Evolutionary conservation across 2,113 vertebrate species (phyloP).

Genomic region (Muscicapa adusta): DNA sequence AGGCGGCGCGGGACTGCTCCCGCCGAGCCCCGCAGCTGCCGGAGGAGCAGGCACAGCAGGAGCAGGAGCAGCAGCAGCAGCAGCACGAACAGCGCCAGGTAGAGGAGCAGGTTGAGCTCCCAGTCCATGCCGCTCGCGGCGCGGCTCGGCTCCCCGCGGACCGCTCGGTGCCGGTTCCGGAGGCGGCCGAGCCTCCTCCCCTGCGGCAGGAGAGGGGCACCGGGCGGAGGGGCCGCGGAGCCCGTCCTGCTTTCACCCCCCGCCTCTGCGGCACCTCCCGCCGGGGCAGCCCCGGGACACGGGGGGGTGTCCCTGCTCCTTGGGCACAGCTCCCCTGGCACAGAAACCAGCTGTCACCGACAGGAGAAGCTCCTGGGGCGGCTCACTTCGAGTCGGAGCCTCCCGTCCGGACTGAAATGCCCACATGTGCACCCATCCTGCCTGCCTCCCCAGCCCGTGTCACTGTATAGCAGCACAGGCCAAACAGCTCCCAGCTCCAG

Average conservation of each 20-base stretch:
- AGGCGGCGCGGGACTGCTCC: constrained; percentile 68
- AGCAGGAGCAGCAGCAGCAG: constrained; percentile 83
- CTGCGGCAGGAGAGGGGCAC: background rate
- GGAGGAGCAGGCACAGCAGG: constrained; percentile 85
- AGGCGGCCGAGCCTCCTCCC: background rate
- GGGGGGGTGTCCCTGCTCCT: background rate
- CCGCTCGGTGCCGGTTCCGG: background rate
- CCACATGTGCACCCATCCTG: background rate
- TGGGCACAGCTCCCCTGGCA: background rate
- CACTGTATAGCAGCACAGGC: background rate
- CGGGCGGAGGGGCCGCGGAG: background rate
- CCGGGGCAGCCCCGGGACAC: background rate
- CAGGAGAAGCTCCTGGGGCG: background rate
- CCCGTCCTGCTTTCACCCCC: background rate
- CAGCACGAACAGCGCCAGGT: constrained; percentile 79
- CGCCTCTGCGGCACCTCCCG: background rate
- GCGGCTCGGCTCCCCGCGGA: background rate
- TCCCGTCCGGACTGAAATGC: background rate
- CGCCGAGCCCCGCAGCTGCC: constrained; percentile 85
- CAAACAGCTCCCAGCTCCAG: background rate
- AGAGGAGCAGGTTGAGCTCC: constrained; percentile 86
- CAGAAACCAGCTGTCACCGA: background rate
- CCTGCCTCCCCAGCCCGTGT: accelerated
- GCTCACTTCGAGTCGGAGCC: accelerated
- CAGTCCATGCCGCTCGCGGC: constrained; percentile 70